phyloP scores from a whole-genome alignment of 2,797 vertebrate genomes.

The Enteromius radiatus region DNA sequence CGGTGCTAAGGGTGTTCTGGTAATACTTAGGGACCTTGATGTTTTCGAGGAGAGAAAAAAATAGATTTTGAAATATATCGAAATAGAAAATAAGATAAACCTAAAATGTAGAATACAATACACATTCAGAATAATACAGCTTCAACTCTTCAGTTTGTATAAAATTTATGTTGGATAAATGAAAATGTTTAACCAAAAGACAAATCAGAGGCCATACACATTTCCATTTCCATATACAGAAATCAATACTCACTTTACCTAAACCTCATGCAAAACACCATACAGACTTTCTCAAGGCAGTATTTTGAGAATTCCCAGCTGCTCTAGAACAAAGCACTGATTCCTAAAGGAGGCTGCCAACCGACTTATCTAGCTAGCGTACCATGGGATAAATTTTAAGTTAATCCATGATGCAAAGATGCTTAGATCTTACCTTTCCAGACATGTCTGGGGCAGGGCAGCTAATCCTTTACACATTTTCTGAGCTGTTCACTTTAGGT shows the following conservation, averaged over 20 bases:
- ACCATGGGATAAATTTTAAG: neutral
- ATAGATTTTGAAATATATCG: neutral
- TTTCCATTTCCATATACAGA: neutral
- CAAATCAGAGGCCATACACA: neutral
- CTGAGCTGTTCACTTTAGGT: constrained; percentile 60
- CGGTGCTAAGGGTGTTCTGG: neutral
- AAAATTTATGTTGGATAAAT: neutral
- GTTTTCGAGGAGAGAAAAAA: neutral
- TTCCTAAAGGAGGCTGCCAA: neutral
- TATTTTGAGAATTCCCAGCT: constrained; percentile 8
- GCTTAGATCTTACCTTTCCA: constrained; percentile 84
- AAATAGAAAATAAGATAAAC: neutral
- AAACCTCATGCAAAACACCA: neutral
- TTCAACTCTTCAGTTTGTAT: neutral
- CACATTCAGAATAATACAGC: neutral
- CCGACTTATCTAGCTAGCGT: neutral
- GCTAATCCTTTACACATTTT: constrained; percentile 95
- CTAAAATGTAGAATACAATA: neutral
- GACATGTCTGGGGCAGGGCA: constrained; percentile 88
- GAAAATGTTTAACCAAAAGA: neutral
- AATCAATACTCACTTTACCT: neutral
- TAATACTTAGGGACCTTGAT: neutral
- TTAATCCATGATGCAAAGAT: neutral
- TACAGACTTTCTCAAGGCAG: neutral
- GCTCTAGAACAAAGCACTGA: neutral